Base-by-base conservation (phyloP, 2,888 invertebrate species). In the Galerucella nymphaeae region DNA sequence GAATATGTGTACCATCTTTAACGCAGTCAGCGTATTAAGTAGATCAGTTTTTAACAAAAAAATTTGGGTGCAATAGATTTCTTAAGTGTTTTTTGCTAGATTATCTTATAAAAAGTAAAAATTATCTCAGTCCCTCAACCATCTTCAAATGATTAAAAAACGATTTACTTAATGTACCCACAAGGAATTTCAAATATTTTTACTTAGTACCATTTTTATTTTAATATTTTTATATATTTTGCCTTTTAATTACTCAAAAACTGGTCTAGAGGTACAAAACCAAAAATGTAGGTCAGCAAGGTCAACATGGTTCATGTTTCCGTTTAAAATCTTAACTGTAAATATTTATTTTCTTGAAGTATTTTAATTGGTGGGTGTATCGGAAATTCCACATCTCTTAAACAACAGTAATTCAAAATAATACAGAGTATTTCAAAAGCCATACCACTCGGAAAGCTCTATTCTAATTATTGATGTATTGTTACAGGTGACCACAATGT, bases 341-440 rank as follows among this genome's bases (percentile, higher is more conserved):
- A 13, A 13, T 50, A 16, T 38, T 38, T 38, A 38, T 38, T 16
- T 16, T n/a, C n/a, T 50, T 8, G 50, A 50, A 2, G 13, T 50
- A 50, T 50, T 50, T 50, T n/a, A 50, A 50, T 50, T 50, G 16
- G 50, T 50, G 50, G 50, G 50, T 50, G 50, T 50, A 50, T 50
- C 5, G 50, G 50, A 50, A 50, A n/a, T 50, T 50, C n/a, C n/a
- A n/a, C 8, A 3, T 50, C 48, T 50, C 8, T 50, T n/a, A 50
- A 16, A 5, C 5, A 2, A n/a, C 5, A 50, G 16, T 50, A 6
- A 50, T n/a, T n/a, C n/a, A n/a, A n/a, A n/a, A n/a, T n/a, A n/a
- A n/a, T n/a, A n/a, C n/a, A n/a, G n/a, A n/a, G 5, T 30, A 30
- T 30, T 30, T 30, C 5, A 45, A 13, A 6, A 13, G 1, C 11